These are phyloP conservation scores for Petrosia ficiformis DNA, from an alignment of 37 sponge, comb jelly and placozoan species.

Conservation along the genomic window DNA sequence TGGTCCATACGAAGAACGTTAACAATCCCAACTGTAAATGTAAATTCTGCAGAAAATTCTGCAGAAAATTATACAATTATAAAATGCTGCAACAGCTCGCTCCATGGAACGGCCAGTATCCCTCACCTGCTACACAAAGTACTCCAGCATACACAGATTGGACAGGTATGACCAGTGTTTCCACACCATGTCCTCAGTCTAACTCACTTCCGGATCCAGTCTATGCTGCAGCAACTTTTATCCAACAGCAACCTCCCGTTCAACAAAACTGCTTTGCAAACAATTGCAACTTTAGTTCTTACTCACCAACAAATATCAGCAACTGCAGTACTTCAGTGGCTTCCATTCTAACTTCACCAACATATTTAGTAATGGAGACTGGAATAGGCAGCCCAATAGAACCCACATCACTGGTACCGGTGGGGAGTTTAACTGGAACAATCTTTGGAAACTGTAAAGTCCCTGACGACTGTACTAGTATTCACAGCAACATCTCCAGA, in stretches of 20 bases:
- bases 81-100: slow-evolving; percentile 27
- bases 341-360: not conserved
- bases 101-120: not conserved
- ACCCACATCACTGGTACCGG: slow-evolving; percentile 46
- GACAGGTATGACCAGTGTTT: not conserved
- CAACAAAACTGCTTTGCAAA: not conserved
- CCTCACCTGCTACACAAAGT: not conserved
- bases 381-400: slow-evolving; percentile 41
- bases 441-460: slow-evolving; percentile 28
- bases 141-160: not conserved
- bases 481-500: slow-evolving; percentile 26
- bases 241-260: not conserved
- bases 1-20: slow-evolving; percentile 92
- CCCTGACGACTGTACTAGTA: slow-evolving; percentile 35
- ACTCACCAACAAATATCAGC: not conserved
- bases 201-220: not conserved
- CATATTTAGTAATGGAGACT: not conserved
- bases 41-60: slow-evolving; percentile 93
- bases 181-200: not conserved
- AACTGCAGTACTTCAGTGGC: not conserved
- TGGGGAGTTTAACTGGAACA: slow-evolving; percentile 40
- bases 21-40: slow-evolving; percentile 99
- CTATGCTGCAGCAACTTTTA: not conserved
- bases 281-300: not conserved
- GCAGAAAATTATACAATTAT: slow-evolving; percentile 16